A percentile compares a stretch with the other conserved stretches of the same genome.
Conservation (phyloP, 2,797 vertebrate genomes). For the Pteronotus mesoamericanus region DNA sequence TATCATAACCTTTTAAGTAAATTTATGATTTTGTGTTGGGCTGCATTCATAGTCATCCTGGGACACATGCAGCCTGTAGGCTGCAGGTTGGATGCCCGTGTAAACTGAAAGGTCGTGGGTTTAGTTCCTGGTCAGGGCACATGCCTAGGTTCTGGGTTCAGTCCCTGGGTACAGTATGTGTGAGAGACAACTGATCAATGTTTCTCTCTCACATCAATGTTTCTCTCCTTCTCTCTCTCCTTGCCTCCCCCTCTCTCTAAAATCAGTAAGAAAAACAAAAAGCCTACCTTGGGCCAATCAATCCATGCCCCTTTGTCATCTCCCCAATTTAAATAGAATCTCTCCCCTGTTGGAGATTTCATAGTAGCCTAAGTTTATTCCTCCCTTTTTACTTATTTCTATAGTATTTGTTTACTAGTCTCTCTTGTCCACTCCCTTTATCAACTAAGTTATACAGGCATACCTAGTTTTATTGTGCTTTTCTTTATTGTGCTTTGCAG, state of each 20-base stretch:
- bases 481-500: background rate
- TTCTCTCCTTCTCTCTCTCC: background rate
- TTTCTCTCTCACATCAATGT: background rate
- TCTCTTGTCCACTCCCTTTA: background rate
- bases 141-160: background rate
- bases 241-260: background rate
- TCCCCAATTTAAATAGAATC: background rate
- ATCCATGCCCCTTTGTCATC: background rate
- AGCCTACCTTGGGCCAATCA: background rate
- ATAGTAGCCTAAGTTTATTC: background rate
- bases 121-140: background rate
- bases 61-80: too few relatives aligned
- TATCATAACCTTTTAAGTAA: too few relatives aligned
- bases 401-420: background rate
- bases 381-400: background rate
- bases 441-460: background rate
- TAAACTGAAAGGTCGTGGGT: background rate
- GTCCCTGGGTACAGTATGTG: background rate
- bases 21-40: too few relatives aligned
- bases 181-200: background rate
- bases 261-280: background rate
- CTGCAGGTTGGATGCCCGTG: too few relatives aligned
- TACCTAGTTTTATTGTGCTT: background rate
- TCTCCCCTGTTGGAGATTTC: background rate
- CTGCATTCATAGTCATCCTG: too few relatives aligned